Evolutionary conservation across 35 echinoderm and acorn worm species (phyloP).

Genomic region (Nesometra sesokonis): DNA sequence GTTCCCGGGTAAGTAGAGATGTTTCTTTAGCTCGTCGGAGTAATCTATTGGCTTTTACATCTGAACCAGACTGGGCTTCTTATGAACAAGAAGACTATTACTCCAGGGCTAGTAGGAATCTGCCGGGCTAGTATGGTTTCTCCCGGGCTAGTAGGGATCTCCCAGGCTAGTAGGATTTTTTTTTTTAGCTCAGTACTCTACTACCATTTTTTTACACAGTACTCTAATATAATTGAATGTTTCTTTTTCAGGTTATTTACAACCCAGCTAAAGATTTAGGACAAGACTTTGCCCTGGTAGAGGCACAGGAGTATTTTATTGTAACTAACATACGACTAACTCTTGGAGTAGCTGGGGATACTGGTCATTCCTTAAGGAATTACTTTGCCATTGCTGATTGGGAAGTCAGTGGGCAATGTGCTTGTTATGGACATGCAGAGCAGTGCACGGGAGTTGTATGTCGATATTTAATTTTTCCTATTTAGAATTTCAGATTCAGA

Average conservation of each 20-base stretch:
- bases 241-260: constrained; percentile 40
- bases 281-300: constrained; percentile 2
- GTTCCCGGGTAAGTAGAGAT: too few species aligned
- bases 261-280: constrained; percentile 62
- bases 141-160: too few species aligned
- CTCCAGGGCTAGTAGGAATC: too few species aligned
- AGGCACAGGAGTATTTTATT: constrained; percentile 38
- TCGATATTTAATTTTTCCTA: too few species aligned
- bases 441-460: constrained; percentile 59
- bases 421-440: constrained; percentile 80
- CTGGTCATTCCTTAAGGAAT: not conserved
- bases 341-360: constrained; percentile 35
- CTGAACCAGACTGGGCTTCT: too few species aligned
- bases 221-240: not conserved
- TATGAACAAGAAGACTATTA: too few species aligned
- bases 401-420: constrained; percentile 68
- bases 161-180: not conserved
- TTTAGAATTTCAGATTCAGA: too few species aligned
- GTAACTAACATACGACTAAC: constrained; percentile 42
- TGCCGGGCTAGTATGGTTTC: too few species aligned
- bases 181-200: too few species aligned
- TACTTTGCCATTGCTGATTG: constrained; percentile 87
- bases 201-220: too few species aligned
- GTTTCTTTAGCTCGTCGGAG: too few species aligned
- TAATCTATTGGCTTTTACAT: too few species aligned